Percentiles rank a stretch among this genome's conserved stretches.
These are phyloP conservation scores for Syngnathus typhle DNA, from an alignment of 2,113 vertebrate genomes.

Conservation along the genomic window DNA sequence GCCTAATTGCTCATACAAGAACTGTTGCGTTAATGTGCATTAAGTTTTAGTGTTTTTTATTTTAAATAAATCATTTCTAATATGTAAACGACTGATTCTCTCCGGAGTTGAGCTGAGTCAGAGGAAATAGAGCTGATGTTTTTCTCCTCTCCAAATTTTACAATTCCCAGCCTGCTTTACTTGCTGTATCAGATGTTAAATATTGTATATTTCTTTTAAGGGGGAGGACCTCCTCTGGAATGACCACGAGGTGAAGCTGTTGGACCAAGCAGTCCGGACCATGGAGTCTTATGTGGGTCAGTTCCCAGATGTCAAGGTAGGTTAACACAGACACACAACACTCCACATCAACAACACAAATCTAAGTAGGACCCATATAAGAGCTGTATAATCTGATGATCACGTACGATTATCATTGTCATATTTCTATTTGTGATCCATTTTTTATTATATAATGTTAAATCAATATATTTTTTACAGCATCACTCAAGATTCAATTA, in stretches of 20 bases:
- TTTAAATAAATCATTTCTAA: too few species aligned
- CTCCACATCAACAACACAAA: neutral
- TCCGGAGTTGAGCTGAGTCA: too few species aligned
- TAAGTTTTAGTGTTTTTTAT: too few species aligned
- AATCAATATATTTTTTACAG: too few species aligned
- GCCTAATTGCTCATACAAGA: neutral
- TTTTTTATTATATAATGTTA: too few species aligned
- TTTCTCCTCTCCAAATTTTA: too few species aligned
- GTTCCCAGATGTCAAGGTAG: conserved; percentile 84
- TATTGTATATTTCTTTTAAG: conserved; percentile 55
- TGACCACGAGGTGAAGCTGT: conserved; percentile 85
- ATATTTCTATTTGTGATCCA: too few species aligned
- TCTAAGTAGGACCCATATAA: neutral
- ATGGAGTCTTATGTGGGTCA: conserved; percentile 90
- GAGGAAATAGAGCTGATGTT: too few species aligned
- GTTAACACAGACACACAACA: neutral
- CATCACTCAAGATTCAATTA: too few species aligned
- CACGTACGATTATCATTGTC: neutral
- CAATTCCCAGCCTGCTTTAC: too few species aligned
- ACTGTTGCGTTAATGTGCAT: neutral
- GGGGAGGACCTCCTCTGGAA: conserved; percentile 92
- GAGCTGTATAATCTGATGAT: neutral
- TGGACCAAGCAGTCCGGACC: conserved; percentile 79
- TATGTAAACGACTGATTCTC: too few species aligned
- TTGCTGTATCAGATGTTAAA: neutral